Base-by-base conservation (phyloP, 2,888 invertebrate genomes). In the Thera britannica region DNA sequence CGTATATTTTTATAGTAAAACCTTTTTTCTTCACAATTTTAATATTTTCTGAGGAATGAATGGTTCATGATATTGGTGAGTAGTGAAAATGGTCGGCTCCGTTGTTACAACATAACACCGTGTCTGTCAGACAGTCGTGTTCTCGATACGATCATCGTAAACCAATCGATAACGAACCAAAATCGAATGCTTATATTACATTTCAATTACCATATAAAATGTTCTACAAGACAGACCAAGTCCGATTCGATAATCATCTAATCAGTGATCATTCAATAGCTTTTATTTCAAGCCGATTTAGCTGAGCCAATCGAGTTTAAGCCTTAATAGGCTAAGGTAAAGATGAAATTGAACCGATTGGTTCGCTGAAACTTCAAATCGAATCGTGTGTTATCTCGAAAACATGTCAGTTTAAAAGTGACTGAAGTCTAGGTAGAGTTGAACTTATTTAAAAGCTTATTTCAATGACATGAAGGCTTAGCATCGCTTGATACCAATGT, bases 171-270 rank as follows among this genome's bases (percentile, higher is more conserved):
- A 92, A 90, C 84, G 85, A 86, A 87, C 84, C 82, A 82, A 86
- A 86, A 86, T 82, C 85, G 79, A 88, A 88, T 86, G 86, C 86
- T 88, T 89, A 88, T 89, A 90, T 89, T 89, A 91, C 90, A 89
- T 90, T 92, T 92, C 92, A 91, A 92, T 93, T 91, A 94, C 89
- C 91, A 93, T 91, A 93, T 89, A 90, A 89, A 93, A 90, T 88
- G 88, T 90, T 86, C 84, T 84, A 88, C 86, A 86, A 86, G 85
- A 84, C 79, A 65, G 76, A 82, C 82, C 83, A 81, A 85, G 85
- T 88, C 85, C 84, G 84, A 81, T 81, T 79, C 83, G 92, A 94
- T 93, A 93, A 94, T 94, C 91, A 94, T 94, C 93, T 93, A 89
- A 92, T 92, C 92, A 87, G 83, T 86, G 88, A 92, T 89, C 90